A percentile compares a stretch with the other conserved stretches of the same genome.
Conservation (phyloP, 2,113 vertebrate genomes). For the Cephalophus harveyi region DNA sequence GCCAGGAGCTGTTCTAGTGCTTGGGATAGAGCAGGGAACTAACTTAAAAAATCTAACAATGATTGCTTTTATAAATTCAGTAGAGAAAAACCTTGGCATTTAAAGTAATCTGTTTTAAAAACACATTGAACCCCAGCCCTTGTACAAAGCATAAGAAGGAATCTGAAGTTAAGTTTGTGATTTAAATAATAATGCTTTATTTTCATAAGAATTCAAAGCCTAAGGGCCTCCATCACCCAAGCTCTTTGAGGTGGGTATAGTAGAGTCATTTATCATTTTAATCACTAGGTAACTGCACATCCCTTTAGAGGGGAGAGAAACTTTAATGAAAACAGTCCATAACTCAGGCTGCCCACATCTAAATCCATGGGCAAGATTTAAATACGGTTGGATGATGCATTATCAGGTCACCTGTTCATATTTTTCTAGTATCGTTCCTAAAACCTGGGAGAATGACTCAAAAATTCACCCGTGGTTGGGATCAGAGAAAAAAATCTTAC, state of each 20-base stretch:
- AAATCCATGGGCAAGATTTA: background rate
- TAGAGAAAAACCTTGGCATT: background rate
- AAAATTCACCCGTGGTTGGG: background rate
- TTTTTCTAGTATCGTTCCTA: background rate
- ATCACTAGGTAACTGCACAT: background rate
- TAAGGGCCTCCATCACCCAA: background rate
- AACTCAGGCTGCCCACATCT: background rate
- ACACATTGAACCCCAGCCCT: background rate
- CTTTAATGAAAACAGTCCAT: background rate
- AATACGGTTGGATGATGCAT: background rate
- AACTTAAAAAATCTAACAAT: constrained; percentile 7
- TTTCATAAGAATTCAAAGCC: constrained; percentile 11
- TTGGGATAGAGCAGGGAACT: background rate
- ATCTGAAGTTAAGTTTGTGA: background rate
- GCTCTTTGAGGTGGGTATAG: background rate
- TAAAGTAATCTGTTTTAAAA: background rate
- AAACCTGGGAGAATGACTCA: background rate
- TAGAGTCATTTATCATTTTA: constrained; percentile 18
- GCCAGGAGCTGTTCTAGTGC: background rate
- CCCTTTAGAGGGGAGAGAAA: background rate
- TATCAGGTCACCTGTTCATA: background rate
- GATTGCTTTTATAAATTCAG: background rate
- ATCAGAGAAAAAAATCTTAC: constrained; percentile 81
- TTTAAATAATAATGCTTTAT: constrained; percentile 26
- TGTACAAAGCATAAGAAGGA: background rate